phyloP scores from a whole-genome alignment of 2,797 vertebrate genomes.

The Sphenopsis melanotis region DNA sequence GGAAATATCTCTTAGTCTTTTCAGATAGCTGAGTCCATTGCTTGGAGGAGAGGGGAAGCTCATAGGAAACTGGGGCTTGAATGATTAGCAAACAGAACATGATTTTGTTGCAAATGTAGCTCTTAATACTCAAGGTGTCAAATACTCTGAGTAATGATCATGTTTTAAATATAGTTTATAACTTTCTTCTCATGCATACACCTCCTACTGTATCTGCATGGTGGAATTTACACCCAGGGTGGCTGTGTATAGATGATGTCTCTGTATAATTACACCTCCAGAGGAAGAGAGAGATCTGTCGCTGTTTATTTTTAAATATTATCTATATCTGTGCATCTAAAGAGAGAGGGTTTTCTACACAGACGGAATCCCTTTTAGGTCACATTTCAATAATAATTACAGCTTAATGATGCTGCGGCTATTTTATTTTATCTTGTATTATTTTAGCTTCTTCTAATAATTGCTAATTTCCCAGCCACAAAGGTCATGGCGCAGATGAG shows the following conservation, averaged over 20 bases:
- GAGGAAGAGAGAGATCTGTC: slow-evolving; percentile 6
- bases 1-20: neutral
- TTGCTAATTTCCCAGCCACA: neutral
- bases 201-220: neutral
- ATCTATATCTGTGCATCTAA: neutral
- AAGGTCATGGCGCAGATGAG: neutral
- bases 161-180: slow-evolving; percentile 45
- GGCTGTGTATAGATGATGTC: neutral
- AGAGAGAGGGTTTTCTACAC: neutral
- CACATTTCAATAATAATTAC: slow-evolving; percentile 18
- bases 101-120: neutral
- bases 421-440: slow-evolving; percentile 2
- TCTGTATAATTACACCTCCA: slow-evolving; percentile 55
- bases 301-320: slow-evolving; percentile 7
- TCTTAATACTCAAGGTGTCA: slow-evolving; percentile 21
- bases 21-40: neutral
- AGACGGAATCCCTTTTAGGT: neutral
- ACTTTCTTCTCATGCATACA: neutral
- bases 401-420: neutral
- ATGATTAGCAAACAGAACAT: neutral
- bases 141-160: slow-evolving; percentile 6
- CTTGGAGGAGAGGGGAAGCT: neutral
- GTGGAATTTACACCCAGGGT: neutral
- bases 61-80: neutral
- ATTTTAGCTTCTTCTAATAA: neutral